Evolutionary conservation across 2,113 vertebrate genomes (phyloP).

Genomic region (Orcinus orca): DNA sequence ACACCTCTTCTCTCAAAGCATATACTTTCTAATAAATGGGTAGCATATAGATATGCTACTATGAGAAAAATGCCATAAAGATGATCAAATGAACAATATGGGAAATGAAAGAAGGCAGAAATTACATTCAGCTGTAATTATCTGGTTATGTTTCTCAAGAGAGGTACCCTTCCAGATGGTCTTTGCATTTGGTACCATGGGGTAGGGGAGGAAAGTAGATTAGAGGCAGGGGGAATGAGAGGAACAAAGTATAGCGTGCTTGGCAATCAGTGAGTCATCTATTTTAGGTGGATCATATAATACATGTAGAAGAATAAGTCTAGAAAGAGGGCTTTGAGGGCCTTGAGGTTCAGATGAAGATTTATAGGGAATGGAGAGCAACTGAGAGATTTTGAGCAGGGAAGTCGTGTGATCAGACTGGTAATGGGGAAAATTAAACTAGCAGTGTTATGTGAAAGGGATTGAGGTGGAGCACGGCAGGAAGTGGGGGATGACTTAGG

Average conservation of each 20-base stretch:
- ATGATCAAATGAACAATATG: background rate
- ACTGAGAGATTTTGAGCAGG: background rate
- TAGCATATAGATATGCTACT: background rate
- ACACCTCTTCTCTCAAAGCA: background rate
- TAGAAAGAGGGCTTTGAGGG: background rate
- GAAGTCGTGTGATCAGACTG: background rate
- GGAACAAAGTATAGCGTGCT: background rate
- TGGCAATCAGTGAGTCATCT: background rate
- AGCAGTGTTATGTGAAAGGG: background rate
- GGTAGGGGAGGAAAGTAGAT: background rate
- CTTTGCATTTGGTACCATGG: background rate
- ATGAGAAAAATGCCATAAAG: background rate
- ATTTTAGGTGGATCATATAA: background rate
- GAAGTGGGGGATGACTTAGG: background rate
- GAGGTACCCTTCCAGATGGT: background rate
- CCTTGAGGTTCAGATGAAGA: background rate
- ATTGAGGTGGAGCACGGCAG: background rate
- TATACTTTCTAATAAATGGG: background rate
- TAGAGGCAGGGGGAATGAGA: background rate
- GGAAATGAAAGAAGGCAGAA: background rate
- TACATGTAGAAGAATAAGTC: background rate
- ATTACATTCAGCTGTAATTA: background rate
- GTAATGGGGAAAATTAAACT: background rate
- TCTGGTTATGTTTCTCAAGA: background rate
- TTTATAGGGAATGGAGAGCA: background rate